These are phyloP conservation scores for Nasonia oneida DNA, from an alignment of 2,888 invertebrate species.

Conservation along the genomic window DNA sequence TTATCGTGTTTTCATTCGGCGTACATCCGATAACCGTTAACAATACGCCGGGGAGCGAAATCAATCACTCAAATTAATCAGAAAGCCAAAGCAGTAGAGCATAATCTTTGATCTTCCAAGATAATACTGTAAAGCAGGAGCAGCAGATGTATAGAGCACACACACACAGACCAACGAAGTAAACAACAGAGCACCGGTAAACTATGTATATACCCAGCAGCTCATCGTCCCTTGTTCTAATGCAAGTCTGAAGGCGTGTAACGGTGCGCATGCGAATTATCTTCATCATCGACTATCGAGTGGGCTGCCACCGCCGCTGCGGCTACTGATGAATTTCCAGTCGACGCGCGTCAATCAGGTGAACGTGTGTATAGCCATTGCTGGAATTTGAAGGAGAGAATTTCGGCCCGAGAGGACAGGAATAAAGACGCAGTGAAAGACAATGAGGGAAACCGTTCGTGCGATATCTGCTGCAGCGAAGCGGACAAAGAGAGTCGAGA, in stretches of 20 bases:
- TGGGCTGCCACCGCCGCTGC: neutral
- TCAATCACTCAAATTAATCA: neutral
- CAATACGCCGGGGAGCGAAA: no score
- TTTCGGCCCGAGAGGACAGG: constrained; percentile 6
- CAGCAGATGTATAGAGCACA: neutral
- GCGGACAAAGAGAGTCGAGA: no score
- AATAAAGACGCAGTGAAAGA: constrained; percentile 18
- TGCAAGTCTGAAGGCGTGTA: neutral
- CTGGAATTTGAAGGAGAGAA: neutral
- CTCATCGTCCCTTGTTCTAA: neutral
- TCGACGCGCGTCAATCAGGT: neutral
- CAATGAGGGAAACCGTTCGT: constrained; percentile 26
- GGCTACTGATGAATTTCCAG: constrained; percentile 20
- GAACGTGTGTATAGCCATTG: neutral
- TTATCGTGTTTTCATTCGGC: no score
- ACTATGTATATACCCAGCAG: neutral
- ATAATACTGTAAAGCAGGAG: neutral
- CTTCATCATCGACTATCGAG: neutral
- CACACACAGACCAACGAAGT: neutral
- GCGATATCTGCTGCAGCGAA: neutral
- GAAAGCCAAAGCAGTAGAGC: neutral
- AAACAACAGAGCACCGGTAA: neutral
- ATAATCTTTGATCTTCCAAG: neutral
- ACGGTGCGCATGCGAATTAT: neutral
- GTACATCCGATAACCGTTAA: no score